phyloP scores from a whole-genome alignment of 2,888 invertebrate species.

The Leucoma salicis region DNA sequence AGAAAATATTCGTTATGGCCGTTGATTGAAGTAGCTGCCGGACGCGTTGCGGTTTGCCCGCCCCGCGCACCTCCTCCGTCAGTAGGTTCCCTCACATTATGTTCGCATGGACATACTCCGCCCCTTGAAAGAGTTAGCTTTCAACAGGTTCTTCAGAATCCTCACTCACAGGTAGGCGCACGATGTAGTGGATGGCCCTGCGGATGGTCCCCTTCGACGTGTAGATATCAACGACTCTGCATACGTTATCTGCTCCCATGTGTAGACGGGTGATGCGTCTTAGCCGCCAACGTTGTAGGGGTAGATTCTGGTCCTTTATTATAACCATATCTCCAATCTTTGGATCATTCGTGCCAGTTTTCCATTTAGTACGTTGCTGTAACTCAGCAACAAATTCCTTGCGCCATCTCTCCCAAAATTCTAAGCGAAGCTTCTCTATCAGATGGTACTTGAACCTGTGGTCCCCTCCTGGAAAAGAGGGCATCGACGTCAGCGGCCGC shows the following conservation, averaged over 20 bases:
- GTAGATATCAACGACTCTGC: conserved; percentile 4
- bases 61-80: too few relatives aligned
- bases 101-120: too few relatives aligned
- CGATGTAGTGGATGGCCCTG: background rate
- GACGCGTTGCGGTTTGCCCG: too few relatives aligned
- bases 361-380: background rate
- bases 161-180: background rate
- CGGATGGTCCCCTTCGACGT: conserved; percentile 3
- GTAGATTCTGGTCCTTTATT: conserved; percentile 14
- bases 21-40: too few relatives aligned
- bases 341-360: background rate
- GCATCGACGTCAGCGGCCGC: background rate
- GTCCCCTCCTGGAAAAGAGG: background rate
- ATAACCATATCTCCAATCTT: background rate
- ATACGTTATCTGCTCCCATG: background rate
- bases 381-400: background rate
- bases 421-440: background rate
- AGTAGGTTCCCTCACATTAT: too few relatives aligned
- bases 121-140: too few relatives aligned
- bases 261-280: conserved; percentile 1
- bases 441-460: background rate
- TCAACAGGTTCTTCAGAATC: too few relatives aligned
- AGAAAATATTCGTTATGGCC: too few relatives aligned
- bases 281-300: conserved; percentile 2
- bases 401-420: background rate